A percentile compares a stretch with the other conserved stretches of the same genome.
Evolutionary conservation across 2,113 vertebrate species (phyloP).

Genomic region (Lycocorax pyrrhopterus): DNA sequence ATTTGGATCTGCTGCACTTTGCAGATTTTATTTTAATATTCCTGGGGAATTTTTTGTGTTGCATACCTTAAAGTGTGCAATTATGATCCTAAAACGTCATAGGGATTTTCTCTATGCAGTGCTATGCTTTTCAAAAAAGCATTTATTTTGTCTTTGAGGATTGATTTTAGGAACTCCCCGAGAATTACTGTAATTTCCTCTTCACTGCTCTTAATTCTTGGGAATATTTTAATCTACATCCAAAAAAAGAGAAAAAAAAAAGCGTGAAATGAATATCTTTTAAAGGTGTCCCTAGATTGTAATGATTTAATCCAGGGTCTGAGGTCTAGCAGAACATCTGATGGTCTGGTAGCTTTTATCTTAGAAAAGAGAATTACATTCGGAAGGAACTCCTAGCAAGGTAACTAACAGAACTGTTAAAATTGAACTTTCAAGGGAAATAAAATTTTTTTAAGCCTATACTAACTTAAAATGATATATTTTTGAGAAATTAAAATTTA

Average conservation of each 20-base stretch:
- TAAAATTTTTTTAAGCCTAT: neutral
- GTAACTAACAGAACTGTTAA: neutral
- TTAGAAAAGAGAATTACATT: neutral
- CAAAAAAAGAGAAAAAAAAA: neutral
- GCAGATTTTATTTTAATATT: neutral
- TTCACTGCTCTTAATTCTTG: neutral
- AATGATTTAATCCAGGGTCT: neutral
- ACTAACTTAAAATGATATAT: neutral
- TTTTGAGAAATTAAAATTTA: neutral
- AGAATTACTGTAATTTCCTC: neutral
- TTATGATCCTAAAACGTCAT: neutral
- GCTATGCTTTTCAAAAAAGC: neutral
- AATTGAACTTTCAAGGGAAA: neutral
- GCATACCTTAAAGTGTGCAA: neutral
- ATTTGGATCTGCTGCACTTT: neutral
- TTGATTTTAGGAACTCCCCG: neutral
- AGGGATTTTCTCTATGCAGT: neutral
- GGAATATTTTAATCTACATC: neutral
- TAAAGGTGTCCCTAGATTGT: neutral
- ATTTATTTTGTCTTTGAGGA: neutral
- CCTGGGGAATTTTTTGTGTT: neutral
- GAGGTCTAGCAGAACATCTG: neutral
- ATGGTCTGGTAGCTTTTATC: neutral
- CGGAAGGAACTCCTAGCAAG: neutral
- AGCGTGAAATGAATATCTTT: neutral